Evolutionary conservation across 2,113 vertebrate genomes (phyloP), one percentile per base, ranked within the genome.

Genomic region (Dermatemys mawii): DNA sequence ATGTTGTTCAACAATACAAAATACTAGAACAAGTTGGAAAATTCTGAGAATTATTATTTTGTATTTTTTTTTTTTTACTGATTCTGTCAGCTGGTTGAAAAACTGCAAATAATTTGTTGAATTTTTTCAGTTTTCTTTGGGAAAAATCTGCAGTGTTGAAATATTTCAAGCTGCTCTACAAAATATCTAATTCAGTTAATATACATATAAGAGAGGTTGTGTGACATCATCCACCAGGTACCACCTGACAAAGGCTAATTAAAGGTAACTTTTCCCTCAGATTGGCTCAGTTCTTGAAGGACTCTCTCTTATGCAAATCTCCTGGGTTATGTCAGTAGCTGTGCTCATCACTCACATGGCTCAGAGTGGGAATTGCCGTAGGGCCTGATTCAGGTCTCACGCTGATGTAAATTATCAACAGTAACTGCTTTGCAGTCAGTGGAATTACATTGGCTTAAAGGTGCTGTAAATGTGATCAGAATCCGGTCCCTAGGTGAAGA

Each of bases 401-500:
- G 48, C 2, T 4, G 5, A 35, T 46, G 4, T 9, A 22, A 70
- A 35, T 19, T 27, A 57, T 57, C 27, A 32, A 57, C 27, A 32
- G 55, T 57, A 57, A 57, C 27, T 57, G 24, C 27, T 2, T 78
- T 24, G 60, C 22, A 16, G 29, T 67, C 67, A 50, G 26, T 54
- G 46, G 49, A 48, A 16, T 11, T 87, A 5, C 17, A 9, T 51
- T 60, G 22, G 7, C 13, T 50, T 21, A 53, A 80, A 83, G 1
- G 21, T 81, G 48, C 35, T 21, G 48, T 60, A 88, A 27, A 29
- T 49, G 41, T 76, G 14, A 63, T 9, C 75, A 86, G 80, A 9
- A 53, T 54, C 0, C 0, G 2, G 4, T 53, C 27, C 24, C 29
- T 24, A 82, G 75, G 44, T 19, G 49, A 78, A 41, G 4, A 16